Base-by-base conservation (phyloP, 2,797 vertebrate genomes). In the Argya squamiceps region DNA sequence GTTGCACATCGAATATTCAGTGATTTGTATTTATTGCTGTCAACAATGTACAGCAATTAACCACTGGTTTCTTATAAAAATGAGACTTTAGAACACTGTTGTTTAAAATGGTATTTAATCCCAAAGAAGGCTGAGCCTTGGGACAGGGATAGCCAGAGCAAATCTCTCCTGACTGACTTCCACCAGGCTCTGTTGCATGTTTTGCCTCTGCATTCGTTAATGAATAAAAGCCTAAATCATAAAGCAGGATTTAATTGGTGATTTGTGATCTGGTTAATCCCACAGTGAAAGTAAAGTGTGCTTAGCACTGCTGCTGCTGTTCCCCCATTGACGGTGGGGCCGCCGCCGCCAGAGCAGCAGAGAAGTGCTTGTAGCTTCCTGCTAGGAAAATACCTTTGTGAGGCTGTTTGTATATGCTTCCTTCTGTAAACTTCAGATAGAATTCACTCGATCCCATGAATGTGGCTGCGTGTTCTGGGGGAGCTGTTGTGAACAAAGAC, bases 361-460 rank as follows among this genome's bases (percentile, higher is more conserved):
- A 93, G 81, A 80, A 89, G 78, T 78, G 68, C 88, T 74, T 39
- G 82, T 59, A 75, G 84, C 73, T 93, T 96, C 95, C 86, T 95
- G 80, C 94, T 65, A 12, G 37, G 88, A 84, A 92, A 92, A 92
- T 95, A 79, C 88, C 68, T 94, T 87, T 87, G 80, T 86, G 23
- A 82, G 58, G 46, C 58, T 92, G 70, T 90, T 84, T 83, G 92
- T 84, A 5, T 73, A 24, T 37, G 89, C 70, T 96, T 96, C 96
- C 85, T 96, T 93, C 95, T 96, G 86, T 93, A 89, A 96, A 93
- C 92, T 93, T 60, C 76, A 93, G 96, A 94, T 89, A 93, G 77
- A 84, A 94, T 90, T 86, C 68, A 56, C 82, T 58, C 10, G 0
- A 56, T 70, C 50, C 82, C 21, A 2, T 77, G 88, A 84, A 80